Conservation (phyloP, 2,113 vertebrate genomes). For the Tachysurus vachellii region DNA sequence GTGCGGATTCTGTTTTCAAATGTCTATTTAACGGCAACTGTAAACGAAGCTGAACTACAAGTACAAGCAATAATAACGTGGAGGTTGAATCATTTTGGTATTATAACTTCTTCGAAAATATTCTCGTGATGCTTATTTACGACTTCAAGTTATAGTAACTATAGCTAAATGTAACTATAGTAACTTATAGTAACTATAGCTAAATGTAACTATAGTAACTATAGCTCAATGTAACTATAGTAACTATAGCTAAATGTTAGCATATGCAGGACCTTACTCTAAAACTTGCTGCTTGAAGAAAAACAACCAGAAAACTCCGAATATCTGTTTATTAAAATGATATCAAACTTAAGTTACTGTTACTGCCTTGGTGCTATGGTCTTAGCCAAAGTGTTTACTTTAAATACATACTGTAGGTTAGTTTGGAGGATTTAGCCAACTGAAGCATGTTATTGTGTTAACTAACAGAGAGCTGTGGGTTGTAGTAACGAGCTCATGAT, state of each 20-base stretch:
- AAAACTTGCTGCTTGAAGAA: not conserved
- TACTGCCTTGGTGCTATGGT: not conserved
- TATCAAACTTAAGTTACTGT: not conserved
- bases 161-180: no score
- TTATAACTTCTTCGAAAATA: not conserved
- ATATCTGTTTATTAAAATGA: not conserved
- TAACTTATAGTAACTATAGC: not conserved
- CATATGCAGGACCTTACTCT: not conserved
- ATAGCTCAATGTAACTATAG: no score
- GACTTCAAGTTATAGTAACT: no score
- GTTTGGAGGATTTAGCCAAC: not conserved
- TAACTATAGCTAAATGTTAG: constrained; percentile 1
- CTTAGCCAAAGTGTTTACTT: not conserved
- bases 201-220: not conserved
- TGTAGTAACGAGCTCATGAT: not conserved
- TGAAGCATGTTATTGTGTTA: not conserved
- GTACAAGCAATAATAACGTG: not conserved
- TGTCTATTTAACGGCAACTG: not conserved
- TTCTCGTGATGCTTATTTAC: not conserved
- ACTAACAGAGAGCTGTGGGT: not conserved
- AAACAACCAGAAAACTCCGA: not conserved
- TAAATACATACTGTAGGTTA: not conserved
- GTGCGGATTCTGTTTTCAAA: not conserved
- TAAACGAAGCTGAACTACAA: not conserved
- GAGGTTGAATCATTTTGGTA: not conserved